phyloP scores from a whole-genome alignment of 1,140 invertebrate genomes.

The Episyrphus balteatus region DNA sequence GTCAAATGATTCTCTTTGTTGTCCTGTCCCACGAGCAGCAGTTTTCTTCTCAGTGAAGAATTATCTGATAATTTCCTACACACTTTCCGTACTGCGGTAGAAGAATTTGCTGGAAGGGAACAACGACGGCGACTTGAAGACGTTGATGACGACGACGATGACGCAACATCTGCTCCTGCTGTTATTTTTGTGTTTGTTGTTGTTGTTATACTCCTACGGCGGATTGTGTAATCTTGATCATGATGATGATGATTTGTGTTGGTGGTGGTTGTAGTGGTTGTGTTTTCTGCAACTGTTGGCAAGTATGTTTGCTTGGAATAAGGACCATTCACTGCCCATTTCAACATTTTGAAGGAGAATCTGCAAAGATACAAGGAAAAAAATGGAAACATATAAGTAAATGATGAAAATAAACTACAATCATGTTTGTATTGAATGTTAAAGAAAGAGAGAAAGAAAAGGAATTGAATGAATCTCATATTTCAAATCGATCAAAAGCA shows the following conservation, averaged over 20 bases:
- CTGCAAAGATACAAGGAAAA: not conserved
- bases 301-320: slow-evolving; percentile 23
- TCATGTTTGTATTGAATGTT: too few relatives aligned
- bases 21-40: slow-evolving; percentile 7
- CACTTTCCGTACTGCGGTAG: not conserved
- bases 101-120: not conserved
- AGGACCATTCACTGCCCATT: slow-evolving; percentile 33
- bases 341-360: slow-evolving; percentile 18
- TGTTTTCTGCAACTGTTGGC: slow-evolving; percentile 5
- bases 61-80: slow-evolving; percentile 10
- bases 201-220: not conserved
- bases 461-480: not conserved
- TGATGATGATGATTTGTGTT: not conserved
- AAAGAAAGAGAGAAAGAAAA: not conserved
- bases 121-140: not conserved
- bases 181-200: not conserved
- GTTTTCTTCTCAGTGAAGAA: not conserved
- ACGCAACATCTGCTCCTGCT: not conserved
- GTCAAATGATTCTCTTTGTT: slow-evolving; percentile 34
- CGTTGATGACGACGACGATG: too few relatives aligned
- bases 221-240: not conserved
- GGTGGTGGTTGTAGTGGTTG: slow-evolving; percentile 1
- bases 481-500: too few relatives aligned
- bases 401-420: too few relatives aligned
- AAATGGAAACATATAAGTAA: not conserved